These are phyloP conservation scores for Spermophilus dauricus DNA, from an alignment of 2,113 vertebrate species.

Conservation along the genomic window DNA sequence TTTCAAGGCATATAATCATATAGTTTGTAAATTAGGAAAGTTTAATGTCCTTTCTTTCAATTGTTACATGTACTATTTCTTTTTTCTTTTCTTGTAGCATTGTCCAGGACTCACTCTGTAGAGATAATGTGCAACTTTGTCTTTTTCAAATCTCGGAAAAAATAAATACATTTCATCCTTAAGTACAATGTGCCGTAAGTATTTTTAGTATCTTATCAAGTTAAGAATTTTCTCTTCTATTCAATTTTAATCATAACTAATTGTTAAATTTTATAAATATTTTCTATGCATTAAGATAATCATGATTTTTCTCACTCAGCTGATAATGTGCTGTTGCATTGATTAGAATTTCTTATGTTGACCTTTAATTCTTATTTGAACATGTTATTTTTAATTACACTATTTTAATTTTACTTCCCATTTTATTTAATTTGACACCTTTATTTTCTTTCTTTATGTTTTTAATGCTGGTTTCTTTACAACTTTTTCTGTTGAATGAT, in stretches of 20 bases:
- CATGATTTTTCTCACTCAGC: background rate
- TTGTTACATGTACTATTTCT: background rate
- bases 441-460: background rate
- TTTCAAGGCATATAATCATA: background rate
- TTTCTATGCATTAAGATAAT: background rate
- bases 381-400: background rate
- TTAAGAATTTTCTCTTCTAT: background rate
- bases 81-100: background rate
- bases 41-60: background rate
- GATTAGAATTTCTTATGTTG: background rate
- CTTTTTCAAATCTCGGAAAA: background rate
- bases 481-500: background rate
- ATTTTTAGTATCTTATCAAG: background rate
- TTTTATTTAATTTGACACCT: background rate
- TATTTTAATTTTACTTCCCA: constrained; percentile 14
- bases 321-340: background rate
- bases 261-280: background rate
- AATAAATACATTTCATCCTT: background rate
- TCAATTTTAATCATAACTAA: background rate
- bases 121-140: background rate
- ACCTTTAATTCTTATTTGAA: background rate
- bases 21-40: background rate
- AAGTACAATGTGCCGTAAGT: background rate
- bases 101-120: background rate
- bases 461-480: background rate